Evolutionary conservation across 2,888 invertebrate genomes (phyloP).

Genomic region (Allophyes oxyacanthae): DNA sequence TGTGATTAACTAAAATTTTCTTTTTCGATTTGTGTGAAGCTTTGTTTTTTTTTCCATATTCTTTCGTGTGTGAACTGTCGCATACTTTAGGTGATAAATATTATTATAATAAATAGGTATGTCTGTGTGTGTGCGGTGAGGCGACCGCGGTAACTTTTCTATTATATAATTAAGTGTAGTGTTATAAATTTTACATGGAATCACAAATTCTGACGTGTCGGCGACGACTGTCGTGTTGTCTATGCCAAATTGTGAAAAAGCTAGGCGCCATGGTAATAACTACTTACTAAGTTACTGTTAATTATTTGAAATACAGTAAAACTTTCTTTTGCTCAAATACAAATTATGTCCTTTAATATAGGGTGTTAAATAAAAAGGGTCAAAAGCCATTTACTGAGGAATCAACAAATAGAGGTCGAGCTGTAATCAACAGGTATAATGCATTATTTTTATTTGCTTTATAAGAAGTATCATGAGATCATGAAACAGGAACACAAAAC

Average conservation of each 20-base stretch:
- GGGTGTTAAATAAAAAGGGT: constrained; percentile 26
- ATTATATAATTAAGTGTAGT: constrained; percentile 86
- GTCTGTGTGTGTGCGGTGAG: constrained; percentile 70
- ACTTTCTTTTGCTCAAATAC: constrained; percentile 54
- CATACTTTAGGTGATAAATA: constrained; percentile 71
- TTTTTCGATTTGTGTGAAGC: constrained; percentile 56
- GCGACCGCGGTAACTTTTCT: constrained; percentile 79
- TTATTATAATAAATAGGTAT: constrained; percentile 57
- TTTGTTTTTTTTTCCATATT: constrained; percentile 53
- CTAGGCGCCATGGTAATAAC: constrained; percentile 46
- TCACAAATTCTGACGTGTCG: constrained; percentile 81
- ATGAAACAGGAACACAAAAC: constrained; percentile 9
- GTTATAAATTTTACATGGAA: constrained; percentile 85
- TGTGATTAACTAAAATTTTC: constrained; percentile 44
- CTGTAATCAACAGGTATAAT: constrained; percentile 14
- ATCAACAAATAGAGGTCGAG: constrained; percentile 7
- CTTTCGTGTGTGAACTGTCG: constrained; percentile 64
- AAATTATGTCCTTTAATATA: constrained; percentile 36
- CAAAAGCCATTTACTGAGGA: constrained; percentile 2
- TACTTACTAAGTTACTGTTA: constrained; percentile 27
- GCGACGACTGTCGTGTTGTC: constrained; percentile 69
- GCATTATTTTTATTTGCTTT: constrained; percentile 18
- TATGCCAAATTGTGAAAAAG: constrained; percentile 44
- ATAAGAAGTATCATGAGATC: constrained; percentile 7
- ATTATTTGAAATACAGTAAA: constrained; percentile 42